phyloP scores from a whole-genome alignment of 2,113 vertebrate genomes.

The Callospermophilus lateralis region DNA sequence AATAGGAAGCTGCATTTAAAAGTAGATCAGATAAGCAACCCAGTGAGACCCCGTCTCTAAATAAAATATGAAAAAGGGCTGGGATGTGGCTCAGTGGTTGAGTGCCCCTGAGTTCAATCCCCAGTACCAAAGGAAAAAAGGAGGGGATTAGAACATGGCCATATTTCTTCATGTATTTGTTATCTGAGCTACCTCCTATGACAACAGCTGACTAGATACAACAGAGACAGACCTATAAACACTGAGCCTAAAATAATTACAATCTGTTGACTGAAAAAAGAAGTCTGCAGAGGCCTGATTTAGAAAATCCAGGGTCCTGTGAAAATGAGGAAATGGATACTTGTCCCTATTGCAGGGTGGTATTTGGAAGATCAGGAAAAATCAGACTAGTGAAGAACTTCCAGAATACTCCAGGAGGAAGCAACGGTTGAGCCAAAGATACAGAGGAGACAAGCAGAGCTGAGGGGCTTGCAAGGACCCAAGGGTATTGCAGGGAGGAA shows the following conservation, averaged over 20 bases:
- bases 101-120: too few relatives aligned
- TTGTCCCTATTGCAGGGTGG: too few relatives aligned
- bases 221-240: background rate
- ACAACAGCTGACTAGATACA: background rate
- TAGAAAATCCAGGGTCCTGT: background rate
- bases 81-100: too few relatives aligned
- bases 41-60: too few relatives aligned
- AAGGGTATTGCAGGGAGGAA: background rate
- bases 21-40: background rate
- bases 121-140: too few relatives aligned
- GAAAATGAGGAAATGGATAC: background rate
- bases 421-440: background rate
- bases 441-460: background rate
- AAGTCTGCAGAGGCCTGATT: background rate
- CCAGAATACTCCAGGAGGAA: background rate
- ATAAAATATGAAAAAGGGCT: too few relatives aligned
- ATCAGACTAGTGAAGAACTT: background rate
- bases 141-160: background rate
- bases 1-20: background rate
- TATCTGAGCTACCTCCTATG: background rate
- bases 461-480: background rate
- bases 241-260: background rate
- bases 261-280: background rate
- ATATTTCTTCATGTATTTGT: fast-evolving
- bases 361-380: background rate